These are phyloP conservation scores for Drosophila persimilis DNA, from an alignment of 1,140 invertebrate genomes.

Conservation along the genomic window DNA sequence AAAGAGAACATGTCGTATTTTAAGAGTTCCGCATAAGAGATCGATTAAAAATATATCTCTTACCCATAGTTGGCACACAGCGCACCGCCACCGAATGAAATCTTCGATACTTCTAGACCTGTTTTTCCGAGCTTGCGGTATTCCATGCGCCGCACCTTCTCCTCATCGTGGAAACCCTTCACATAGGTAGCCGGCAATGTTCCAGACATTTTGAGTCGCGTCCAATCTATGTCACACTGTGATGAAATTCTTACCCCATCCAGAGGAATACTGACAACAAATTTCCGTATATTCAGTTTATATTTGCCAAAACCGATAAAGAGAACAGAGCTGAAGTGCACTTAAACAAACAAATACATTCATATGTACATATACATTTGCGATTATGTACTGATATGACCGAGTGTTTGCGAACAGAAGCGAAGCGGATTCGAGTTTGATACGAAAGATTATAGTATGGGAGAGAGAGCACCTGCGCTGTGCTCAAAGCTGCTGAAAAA, in stretches of 20 bases:
- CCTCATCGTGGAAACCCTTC: conserved; percentile 85
- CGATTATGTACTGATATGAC: background rate
- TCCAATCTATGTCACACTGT: conserved; percentile 16
- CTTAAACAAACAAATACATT: too few species aligned
- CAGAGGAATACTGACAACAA: conserved; percentile 20
- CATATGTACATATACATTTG: too few species aligned
- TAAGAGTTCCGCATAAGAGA: background rate
- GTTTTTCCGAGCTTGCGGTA: conserved; percentile 85
- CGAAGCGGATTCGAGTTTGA: background rate
- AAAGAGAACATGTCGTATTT: background rate
- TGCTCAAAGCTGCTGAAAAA: too few species aligned
- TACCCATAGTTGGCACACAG: conserved; percentile 63
- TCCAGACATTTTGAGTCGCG: conserved; percentile 50
- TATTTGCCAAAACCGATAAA: conserved; percentile 13
- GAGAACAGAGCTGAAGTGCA: too few species aligned
- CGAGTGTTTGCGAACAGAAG: background rate
- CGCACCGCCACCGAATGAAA: conserved; percentile 84
- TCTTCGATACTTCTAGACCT: conserved; percentile 84
- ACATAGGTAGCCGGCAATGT: conserved; percentile 84
- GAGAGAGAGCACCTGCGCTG: background rate
- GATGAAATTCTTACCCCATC: conserved; percentile 18
- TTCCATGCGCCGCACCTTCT: conserved; percentile 84
- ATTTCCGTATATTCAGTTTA: conserved; percentile 13
- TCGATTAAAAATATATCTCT: conserved; percentile 6
- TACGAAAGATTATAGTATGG: background rate